Evolutionary conservation across 2,113 vertebrate species (phyloP).

Genomic region (Trachemys scripta): DNA sequence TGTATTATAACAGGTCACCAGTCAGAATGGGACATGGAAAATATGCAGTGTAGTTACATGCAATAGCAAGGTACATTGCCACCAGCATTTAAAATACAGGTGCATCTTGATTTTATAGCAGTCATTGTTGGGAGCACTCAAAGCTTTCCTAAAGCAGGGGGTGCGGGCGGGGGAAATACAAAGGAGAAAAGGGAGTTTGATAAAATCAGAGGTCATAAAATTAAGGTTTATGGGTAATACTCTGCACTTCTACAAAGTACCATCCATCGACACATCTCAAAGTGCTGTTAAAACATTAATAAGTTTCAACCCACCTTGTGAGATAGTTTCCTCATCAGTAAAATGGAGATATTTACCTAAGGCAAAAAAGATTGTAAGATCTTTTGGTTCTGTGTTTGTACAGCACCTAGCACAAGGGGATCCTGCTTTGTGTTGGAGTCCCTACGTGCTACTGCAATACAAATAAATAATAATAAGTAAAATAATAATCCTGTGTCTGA

Average conservation of each 20-base stretch:
- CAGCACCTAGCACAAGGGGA: background rate
- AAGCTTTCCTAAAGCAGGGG: background rate
- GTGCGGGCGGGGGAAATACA: background rate
- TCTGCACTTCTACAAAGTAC: background rate
- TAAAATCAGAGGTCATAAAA: conserved; percentile 30
- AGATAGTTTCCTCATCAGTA: background rate
- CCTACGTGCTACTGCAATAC: background rate
- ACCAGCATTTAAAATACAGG: conserved; percentile 36
- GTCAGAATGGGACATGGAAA: conserved; percentile 35
- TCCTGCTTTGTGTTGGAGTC: background rate
- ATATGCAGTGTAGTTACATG: background rate
- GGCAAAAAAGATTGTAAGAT: background rate
- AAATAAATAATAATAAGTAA: background rate
- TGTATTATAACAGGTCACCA: conserved; percentile 17
- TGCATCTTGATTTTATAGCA: conserved; percentile 20
- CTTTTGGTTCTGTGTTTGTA: background rate
- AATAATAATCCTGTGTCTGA: background rate
- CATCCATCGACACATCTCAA: conserved; percentile 5
- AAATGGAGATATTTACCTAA: background rate
- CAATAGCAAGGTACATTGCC: background rate
- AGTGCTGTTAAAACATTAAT: background rate
- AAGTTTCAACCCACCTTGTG: background rate
- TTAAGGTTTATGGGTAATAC: conserved; percentile 21
- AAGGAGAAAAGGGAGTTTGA: background rate
- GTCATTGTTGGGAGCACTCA: background rate